Percentiles rank a stretch among this genome's conserved stretches.
phyloP scores from a whole-genome alignment of 2,113 vertebrate genomes.

The Anser cygnoides region DNA sequence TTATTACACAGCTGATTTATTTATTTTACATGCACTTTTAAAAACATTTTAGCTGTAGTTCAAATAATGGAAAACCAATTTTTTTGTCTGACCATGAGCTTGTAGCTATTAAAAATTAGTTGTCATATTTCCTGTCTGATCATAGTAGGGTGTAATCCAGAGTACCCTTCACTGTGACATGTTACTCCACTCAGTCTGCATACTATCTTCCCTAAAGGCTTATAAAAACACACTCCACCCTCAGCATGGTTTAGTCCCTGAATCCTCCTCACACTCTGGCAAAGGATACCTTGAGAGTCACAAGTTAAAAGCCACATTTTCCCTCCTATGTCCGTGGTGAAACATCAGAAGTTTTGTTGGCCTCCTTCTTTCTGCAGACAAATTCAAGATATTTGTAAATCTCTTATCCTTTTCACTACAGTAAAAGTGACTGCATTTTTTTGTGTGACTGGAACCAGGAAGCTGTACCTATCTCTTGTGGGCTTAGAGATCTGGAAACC shows the following conservation, averaged over 20 bases:
- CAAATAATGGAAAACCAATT: neutral
- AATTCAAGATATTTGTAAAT: rapidly evolving
- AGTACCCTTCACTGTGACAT: neutral
- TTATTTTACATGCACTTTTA: neutral
- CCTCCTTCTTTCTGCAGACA: neutral
- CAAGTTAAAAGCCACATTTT: neutral
- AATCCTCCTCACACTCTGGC: neutral
- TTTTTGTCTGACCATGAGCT: neutral
- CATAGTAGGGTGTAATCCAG: neutral
- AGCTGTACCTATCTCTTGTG: neutral
- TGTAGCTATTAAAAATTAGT: neutral
- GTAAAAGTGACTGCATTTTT: rapidly evolving
- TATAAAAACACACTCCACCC: neutral
- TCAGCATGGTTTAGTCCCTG: neutral
- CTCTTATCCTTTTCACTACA: neutral
- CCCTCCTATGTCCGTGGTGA: neutral
- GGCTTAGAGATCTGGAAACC: neutral
- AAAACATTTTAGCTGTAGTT: neutral
- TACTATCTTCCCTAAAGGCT: neutral
- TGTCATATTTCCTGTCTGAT: neutral
- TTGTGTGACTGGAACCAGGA: neutral
- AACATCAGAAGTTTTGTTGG: neutral
- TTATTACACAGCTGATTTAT: neutral
- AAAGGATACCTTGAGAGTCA: neutral
- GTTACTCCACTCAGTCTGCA: neutral